Evolutionary conservation across 2,797 vertebrate genomes (phyloP), one percentile per base, ranked within the genome.

Genomic region (Poecilia gillii): DNA sequence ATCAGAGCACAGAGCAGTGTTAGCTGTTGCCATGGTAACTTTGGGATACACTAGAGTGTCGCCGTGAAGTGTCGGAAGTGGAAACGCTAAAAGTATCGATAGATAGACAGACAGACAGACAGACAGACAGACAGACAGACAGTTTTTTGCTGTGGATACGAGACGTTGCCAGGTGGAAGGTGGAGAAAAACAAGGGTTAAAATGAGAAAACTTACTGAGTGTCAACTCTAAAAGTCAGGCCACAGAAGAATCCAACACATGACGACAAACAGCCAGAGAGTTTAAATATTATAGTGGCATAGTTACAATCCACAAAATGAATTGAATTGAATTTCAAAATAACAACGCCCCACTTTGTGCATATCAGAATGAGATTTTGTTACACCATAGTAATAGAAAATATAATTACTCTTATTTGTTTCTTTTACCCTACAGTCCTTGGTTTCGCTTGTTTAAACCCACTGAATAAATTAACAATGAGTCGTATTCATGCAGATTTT

Each of bases 21-120:
- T 47, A 85, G 77, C 74, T 18, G 82, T 89, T 91, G 73, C 85
- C 81, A 90, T 84, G 71, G 85, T 78, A 84, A 90, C 87, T 49
- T 53, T 45, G 46, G 62, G 72, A 64, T 25, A 75, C 64, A 75
- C n/a, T 41, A 18, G 45, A 81, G 55, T 62, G 80, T 83, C 82
- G 68, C 79, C 51, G 66, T 64, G 18, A 78, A 43, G 62, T 76
- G 78, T 75, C 57, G 79, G 16, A 84, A 62, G 68, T 72, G 13
- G 78, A 84, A 83, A 51, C 7, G 64, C 23, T n/a, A 6, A 70
- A 70, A 70, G 62, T 39, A 36, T 31, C 3, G n/a, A 59, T 6
- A 11, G 25, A 55, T 11, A 2, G 55, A 57, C 7, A 8, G 31
- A 36, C 12, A 1, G 11, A 59, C 4, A 6, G 55, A 59, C 4